Conservation (phyloP, 2,797 vertebrate species). For the Helostoma temminkii region DNA sequence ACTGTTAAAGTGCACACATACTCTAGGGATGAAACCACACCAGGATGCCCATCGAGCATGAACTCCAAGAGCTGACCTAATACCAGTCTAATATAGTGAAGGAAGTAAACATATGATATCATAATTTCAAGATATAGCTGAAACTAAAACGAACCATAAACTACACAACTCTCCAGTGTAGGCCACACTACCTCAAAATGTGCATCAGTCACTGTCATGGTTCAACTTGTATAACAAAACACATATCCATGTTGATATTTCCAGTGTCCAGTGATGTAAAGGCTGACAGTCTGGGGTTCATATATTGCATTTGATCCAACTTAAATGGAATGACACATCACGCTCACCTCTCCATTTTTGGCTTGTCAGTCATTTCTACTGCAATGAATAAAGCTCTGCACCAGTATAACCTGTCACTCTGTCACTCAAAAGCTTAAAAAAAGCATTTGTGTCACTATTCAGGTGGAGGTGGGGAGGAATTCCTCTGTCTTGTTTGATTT, state of each 20-base stretch:
- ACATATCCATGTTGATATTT: conserved; percentile 69
- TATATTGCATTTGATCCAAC: conserved; percentile 80
- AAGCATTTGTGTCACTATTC: conserved; percentile 68
- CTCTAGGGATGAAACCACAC: neutral
- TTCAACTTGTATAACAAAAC: conserved; percentile 67
- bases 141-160: conserved; percentile 46
- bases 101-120: neutral
- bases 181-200: conserved; percentile 51
- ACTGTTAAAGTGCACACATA: conserved; percentile 42
- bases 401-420: conserved; percentile 79
- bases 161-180: conserved; percentile 16
- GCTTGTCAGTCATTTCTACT: conserved; percentile 80
- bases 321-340: conserved; percentile 81
- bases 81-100: conserved; percentile 2
- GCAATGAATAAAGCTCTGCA: conserved; percentile 76
- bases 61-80: conserved; percentile 8
- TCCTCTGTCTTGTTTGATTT: conserved; percentile 74
- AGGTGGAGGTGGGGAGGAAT: conserved; percentile 73
- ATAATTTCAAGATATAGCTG: conserved; percentile 24
- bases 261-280: conserved; percentile 62
- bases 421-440: conserved; percentile 74
- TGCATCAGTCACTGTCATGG: conserved; percentile 67
- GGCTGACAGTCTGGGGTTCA: conserved; percentile 71
- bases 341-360: conserved; percentile 72
- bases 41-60: neutral